A percentile compares a stretch with the other conserved stretches of the same genome.
These are phyloP conservation scores for Leucoptera coffeella DNA, from an alignment of 2,888 invertebrate genomes.

Conservation along the genomic window DNA sequence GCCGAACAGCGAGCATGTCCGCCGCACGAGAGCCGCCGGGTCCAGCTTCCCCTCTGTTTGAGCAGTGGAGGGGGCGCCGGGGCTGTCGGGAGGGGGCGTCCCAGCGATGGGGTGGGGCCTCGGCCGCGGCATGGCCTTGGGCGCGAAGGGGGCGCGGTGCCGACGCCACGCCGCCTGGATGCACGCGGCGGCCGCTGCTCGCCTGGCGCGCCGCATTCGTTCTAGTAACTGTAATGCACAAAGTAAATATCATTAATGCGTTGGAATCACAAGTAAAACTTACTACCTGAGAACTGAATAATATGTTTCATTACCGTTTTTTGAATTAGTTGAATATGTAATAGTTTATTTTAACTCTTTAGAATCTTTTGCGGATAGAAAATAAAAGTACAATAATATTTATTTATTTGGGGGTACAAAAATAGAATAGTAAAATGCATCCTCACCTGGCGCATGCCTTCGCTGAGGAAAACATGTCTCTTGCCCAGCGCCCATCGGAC, in stretches of 20 bases:
- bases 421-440: neutral
- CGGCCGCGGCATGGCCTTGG: slow-evolving; percentile 61
- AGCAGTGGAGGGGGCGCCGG: slow-evolving; percentile 49
- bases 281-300: too few relatives aligned
- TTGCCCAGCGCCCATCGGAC: slow-evolving; percentile 85
- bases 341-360: too few relatives aligned
- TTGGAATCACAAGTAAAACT: too few relatives aligned
- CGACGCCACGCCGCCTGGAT: slow-evolving; percentile 85
- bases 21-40: slow-evolving; percentile 81
- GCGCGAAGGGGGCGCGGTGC: slow-evolving; percentile 38
- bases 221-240: slow-evolving; percentile 74
- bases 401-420: neutral
- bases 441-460: slow-evolving; percentile 79
- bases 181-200: slow-evolving; percentile 73
- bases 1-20: slow-evolving; percentile 85
- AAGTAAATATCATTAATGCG: too few relatives aligned
- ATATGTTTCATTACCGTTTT: too few relatives aligned
- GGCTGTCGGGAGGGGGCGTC: slow-evolving; percentile 79
- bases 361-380: neutral
- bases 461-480: slow-evolving; percentile 89
- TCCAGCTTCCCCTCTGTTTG: slow-evolving; percentile 82
- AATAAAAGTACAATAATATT: neutral
- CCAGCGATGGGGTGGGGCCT: slow-evolving; percentile 87
- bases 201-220: slow-evolving; percentile 68
- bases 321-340: too few relatives aligned